Evolutionary conservation across 92 coral and sea anemone genomes (phyloP).

Genomic region (Porites evermanni): DNA sequence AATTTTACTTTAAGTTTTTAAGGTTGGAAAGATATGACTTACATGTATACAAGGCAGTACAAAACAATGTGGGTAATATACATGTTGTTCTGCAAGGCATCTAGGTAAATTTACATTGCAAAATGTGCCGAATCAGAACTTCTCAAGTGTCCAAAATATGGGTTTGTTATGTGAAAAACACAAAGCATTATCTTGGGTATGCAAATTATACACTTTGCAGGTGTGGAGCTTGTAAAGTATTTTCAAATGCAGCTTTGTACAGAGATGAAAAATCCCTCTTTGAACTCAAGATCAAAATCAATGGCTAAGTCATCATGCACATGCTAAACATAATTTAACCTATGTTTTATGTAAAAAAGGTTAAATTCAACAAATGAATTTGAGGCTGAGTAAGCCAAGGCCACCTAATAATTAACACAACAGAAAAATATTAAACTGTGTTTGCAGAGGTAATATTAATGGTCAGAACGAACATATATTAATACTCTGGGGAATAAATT

Average conservation of each 20-base stretch:
- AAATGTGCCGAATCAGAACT: not conserved
- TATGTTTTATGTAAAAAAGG: not conserved
- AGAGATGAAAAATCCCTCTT: not conserved
- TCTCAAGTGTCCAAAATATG: not conserved
- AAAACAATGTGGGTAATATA: no score
- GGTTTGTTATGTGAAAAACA: not conserved
- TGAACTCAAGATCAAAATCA: not conserved
- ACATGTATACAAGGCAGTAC: no score
- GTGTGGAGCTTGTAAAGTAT: constrained; percentile 13
- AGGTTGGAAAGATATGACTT: no score
- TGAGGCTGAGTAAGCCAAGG: not conserved
- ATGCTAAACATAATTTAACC: not conserved
- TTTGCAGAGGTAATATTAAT: not conserved
- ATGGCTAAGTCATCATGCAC: not conserved
- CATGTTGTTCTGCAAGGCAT: not conserved
- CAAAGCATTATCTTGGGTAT: constrained; percentile 20
- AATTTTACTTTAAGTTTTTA: no score
- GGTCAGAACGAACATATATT: no score
- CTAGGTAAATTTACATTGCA: not conserved
- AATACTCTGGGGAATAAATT: constrained; percentile 3
- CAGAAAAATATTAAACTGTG: constrained; percentile 4
- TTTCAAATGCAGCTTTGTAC: not conserved
- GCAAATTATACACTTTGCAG: constrained; percentile 42
- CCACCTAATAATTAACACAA: constrained; percentile 23
- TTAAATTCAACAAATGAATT: not conserved